Percentiles rank a stretch among this genome's conserved stretches.
phyloP scores from a whole-genome alignment of 2,113 vertebrate species.

The Notiomystis cincta region DNA sequence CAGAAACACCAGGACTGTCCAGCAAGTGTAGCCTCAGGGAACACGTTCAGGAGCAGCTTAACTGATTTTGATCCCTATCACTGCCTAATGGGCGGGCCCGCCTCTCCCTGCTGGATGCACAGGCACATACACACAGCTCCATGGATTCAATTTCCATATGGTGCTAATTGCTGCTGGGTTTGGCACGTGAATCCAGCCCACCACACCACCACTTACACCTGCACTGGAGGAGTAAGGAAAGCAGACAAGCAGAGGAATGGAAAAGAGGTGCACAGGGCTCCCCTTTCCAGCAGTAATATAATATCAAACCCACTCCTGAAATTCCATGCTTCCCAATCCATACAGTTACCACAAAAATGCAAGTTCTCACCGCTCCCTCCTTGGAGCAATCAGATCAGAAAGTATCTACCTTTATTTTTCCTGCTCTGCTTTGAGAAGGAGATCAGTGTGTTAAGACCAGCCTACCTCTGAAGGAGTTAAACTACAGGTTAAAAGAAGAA shows the following conservation, averaged over 20 bases:
- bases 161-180: fast-evolving
- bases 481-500: not conserved
- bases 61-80: not conserved
- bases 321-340: not conserved
- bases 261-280: not conserved
- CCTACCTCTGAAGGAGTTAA: not conserved
- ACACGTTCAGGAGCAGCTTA: not conserved
- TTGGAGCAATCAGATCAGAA: not conserved
- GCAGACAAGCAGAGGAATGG: not conserved
- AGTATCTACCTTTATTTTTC: not conserved
- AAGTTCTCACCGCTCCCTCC: not conserved
- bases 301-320: not conserved
- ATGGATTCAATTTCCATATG: fast-evolving
- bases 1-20: not conserved
- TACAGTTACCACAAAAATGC: fast-evolving
- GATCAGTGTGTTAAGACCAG: not conserved
- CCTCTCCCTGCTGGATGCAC: not conserved
- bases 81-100: not conserved
- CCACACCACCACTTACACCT: not conserved
- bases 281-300: not conserved
- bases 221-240: not conserved
- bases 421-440: not conserved
- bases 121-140: not conserved
- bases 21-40: not conserved
- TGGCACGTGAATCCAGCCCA: not conserved